These are phyloP conservation scores for Eudyptes chrysolophus DNA, from an alignment of 2,113 vertebrate genomes.

Conservation along the genomic window DNA sequence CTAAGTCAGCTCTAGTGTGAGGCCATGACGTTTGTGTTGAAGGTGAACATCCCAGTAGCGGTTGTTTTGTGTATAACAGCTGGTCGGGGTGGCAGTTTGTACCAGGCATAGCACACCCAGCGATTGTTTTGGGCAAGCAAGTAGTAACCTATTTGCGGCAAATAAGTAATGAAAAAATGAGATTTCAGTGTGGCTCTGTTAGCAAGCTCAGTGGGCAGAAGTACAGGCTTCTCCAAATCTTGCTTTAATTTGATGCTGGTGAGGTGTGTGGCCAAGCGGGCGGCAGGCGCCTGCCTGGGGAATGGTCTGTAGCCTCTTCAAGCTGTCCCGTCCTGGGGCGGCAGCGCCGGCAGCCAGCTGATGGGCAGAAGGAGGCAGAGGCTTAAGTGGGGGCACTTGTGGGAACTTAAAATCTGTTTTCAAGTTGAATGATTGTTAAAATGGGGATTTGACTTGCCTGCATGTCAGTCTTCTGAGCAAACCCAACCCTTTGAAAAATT, in stretches of 20 bases:
- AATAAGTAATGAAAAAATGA: background rate
- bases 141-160: constrained; percentile 18
- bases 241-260: background rate
- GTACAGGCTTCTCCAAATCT: background rate
- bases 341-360: background rate
- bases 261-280: background rate
- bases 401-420: background rate
- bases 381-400: background rate
- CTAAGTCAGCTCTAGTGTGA: background rate
- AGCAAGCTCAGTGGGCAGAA: background rate
- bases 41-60: background rate
- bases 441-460: background rate
- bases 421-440: background rate
- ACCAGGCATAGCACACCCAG: background rate
- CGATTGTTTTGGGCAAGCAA: background rate
- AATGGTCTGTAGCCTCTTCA: background rate
- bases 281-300: background rate
- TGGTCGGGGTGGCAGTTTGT: background rate
- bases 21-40: background rate
- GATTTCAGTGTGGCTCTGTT: background rate
- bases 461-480: fast-evolving
- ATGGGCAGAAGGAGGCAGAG: background rate
- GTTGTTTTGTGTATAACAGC: constrained; percentile 6
- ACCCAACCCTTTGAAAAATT: background rate
- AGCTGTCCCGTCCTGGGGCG: background rate